These are phyloP conservation scores for Oryctolagus cuniculus DNA, from an alignment of 2,113 vertebrate species.

Conservation along the genomic window DNA sequence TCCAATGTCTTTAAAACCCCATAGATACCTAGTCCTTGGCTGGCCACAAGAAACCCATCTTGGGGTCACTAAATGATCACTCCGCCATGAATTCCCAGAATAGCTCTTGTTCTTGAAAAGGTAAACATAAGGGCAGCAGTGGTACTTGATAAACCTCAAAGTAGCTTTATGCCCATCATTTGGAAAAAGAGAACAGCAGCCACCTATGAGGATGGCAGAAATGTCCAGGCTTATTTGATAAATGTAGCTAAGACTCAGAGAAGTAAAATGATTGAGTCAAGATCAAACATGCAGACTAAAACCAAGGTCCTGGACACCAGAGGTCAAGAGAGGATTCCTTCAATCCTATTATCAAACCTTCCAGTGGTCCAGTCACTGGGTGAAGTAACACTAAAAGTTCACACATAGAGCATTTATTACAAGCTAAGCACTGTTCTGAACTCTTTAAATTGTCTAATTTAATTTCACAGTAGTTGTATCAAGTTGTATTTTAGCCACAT, in stretches of 20 bases:
- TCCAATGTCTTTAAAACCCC: neutral
- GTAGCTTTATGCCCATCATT: neutral
- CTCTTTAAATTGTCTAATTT: neutral
- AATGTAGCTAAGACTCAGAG: neutral
- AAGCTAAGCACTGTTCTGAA: neutral
- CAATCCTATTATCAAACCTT: neutral
- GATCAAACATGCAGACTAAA: neutral
- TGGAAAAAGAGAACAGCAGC: neutral
- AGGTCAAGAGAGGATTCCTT: neutral
- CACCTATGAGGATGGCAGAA: neutral
- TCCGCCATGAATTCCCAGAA: neutral
- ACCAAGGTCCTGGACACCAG: neutral
- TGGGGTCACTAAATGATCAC: neutral
- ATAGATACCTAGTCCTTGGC: neutral
- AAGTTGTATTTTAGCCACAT: neutral
- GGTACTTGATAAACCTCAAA: neutral
- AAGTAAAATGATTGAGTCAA: neutral
- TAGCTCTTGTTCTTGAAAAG: conserved; percentile 26
- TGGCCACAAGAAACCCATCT: neutral
- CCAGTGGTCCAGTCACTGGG: neutral
- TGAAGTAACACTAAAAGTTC: neutral
- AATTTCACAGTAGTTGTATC: conserved; percentile 1
- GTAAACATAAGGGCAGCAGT: neutral
- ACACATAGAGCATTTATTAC: neutral
- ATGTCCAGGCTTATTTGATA: neutral